Conservation (phyloP, 1,140 invertebrate species). For the Heliconius himera region DNA sequence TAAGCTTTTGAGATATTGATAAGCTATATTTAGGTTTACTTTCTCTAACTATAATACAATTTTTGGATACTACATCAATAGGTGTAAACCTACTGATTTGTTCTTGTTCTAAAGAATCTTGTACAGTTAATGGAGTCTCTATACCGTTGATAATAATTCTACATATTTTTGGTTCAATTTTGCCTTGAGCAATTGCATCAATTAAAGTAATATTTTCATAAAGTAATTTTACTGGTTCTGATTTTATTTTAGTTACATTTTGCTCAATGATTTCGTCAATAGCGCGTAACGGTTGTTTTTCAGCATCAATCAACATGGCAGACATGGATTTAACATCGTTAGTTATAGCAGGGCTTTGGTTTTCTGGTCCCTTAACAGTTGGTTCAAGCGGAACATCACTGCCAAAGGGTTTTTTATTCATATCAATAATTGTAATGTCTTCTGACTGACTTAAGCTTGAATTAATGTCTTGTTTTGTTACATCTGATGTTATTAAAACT, state of each 20-base stretch:
- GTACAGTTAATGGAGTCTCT: constrained; percentile 83
- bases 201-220: constrained; percentile 81
- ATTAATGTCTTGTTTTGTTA: constrained; percentile 6
- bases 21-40: constrained; percentile 65
- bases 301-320: constrained; percentile 67
- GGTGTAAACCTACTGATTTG: constrained; percentile 86
- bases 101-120: constrained; percentile 84
- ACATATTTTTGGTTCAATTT: constrained; percentile 89
- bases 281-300: constrained; percentile 72
- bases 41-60: constrained; percentile 69
- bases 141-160: constrained; percentile 83
- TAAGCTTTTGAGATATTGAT: constrained; percentile 82
- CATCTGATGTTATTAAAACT: background rate
- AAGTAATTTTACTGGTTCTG: constrained; percentile 52
- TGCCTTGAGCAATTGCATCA: constrained; percentile 88
- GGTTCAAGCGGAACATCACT: background rate
- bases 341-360: background rate
- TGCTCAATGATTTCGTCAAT: constrained; percentile 77
- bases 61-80: constrained; percentile 82
- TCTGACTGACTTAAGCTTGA: background rate
- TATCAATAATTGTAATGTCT: background rate
- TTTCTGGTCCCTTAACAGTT: background rate
- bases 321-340: constrained; percentile 60
- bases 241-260: constrained; percentile 65
- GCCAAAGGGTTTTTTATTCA: background rate